phyloP scores from a whole-genome alignment of 2,797 vertebrate species.

The Phylloscopus collybita region DNA sequence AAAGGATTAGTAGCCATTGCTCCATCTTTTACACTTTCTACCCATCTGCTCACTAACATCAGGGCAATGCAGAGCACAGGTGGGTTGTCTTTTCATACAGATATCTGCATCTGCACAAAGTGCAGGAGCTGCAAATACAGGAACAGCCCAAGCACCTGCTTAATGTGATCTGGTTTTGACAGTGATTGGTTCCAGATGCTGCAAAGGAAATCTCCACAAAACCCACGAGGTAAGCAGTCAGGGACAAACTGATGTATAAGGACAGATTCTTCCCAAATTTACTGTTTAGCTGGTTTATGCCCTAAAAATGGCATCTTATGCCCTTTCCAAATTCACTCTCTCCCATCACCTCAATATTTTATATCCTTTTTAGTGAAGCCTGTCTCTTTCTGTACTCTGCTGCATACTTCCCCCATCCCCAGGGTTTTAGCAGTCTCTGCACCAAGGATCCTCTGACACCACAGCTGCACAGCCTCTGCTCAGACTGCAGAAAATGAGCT shows the following conservation, averaged over 20 bases:
- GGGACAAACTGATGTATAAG: neutral
- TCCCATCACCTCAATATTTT: neutral
- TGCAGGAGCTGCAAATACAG: neutral
- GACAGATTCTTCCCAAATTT: neutral
- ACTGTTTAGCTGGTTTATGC: neutral
- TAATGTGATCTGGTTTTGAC: neutral
- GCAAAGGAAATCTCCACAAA: conserved; percentile 9
- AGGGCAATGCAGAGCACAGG: neutral
- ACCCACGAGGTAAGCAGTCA: neutral
- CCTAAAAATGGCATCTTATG: neutral
- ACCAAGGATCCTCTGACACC: neutral
- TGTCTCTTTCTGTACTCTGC: neutral
- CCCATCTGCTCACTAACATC: neutral
- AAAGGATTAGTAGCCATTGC: neutral
- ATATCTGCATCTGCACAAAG: neutral
- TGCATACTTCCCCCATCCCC: neutral
- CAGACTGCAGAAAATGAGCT: neutral
- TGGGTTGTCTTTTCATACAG: neutral
- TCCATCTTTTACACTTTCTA: neutral
- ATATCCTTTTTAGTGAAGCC: neutral
- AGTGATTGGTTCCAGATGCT: neutral
- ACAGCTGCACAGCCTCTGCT: neutral
- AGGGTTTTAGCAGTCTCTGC: neutral
- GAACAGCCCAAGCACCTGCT: neutral
- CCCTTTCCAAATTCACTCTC: neutral